These are phyloP conservation scores for Alectoris magna DNA, from an alignment of 2,797 vertebrate species.

Conservation along the genomic window DNA sequence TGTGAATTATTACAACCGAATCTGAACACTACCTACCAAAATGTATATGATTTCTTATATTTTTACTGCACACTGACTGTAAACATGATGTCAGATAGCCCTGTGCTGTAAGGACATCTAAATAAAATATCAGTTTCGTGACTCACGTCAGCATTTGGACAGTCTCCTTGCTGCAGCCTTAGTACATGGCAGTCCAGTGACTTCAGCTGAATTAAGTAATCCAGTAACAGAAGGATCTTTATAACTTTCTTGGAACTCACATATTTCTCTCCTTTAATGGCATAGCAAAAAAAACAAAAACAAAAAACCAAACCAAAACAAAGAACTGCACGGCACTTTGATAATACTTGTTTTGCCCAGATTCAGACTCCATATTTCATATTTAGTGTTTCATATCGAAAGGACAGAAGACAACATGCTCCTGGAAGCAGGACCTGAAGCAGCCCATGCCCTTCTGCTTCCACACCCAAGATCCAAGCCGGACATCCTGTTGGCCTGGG, in stretches of 20 bases:
- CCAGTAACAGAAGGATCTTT: constrained; percentile 8
- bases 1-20: constrained; percentile 78
- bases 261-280: constrained; percentile 17
- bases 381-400: neutral
- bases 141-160: constrained; percentile 68
- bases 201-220: constrained; percentile 18
- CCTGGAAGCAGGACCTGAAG: neutral
- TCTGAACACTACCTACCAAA: constrained; percentile 72
- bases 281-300: neutral
- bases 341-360: neutral
- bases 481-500: too few relatives aligned
- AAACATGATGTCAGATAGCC: constrained; percentile 69
- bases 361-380: neutral
- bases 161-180: constrained; percentile 24
- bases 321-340: neutral
- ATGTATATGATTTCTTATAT: constrained; percentile 31
- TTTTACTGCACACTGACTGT: constrained; percentile 52
- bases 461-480: neutral
- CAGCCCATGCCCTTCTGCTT: neutral
- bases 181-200: neutral
- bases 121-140: constrained; percentile 76
- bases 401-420: neutral
- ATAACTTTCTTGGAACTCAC: neutral
- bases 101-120: constrained; percentile 71
- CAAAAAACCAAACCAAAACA: neutral